Percentiles rank a stretch among this genome's conserved stretches.
Conservation (phyloP, 2,797 vertebrate species). For the Bradypodion pumilum region DNA sequence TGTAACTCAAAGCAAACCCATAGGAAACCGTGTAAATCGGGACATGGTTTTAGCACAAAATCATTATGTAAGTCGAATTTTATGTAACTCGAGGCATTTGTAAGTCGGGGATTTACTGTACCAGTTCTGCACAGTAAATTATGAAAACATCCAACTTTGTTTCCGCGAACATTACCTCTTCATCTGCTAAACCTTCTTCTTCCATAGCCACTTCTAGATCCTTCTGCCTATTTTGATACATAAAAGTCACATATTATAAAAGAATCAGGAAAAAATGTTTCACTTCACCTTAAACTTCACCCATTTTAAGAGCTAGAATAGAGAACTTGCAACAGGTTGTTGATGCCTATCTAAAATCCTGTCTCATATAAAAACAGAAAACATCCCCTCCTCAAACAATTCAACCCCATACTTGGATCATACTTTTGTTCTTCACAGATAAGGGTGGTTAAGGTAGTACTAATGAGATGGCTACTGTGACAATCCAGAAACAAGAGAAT, state of each 20-base stretch:
- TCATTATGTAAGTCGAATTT: no score
- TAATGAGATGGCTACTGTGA: not conserved
- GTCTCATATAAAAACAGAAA: not conserved
- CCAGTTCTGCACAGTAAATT: not conserved
- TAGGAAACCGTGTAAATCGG: no score
- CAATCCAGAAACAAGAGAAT: not conserved
- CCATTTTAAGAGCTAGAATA: not conserved
- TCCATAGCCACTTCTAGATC: slow-evolving; percentile 98
- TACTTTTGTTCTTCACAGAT: no score
- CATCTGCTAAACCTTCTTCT: slow-evolving; percentile 94
- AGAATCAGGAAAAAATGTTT: slow-evolving; percentile 9
- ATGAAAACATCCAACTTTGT: slow-evolving; percentile 26
- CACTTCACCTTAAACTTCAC: not conserved
- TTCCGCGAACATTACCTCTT: slow-evolving; percentile 82
- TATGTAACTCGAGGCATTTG: no score
- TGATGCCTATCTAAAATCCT: not conserved
- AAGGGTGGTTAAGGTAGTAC: no score
- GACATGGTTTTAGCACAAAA: no score
- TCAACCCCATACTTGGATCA: not conserved
- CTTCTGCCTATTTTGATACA: slow-evolving; percentile 85
- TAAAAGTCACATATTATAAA: not conserved
- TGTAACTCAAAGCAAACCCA: no score
- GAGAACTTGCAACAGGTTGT: not conserved
- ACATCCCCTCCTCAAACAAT: not conserved
- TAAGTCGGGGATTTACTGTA: no score